Conservation (phyloP, 1,140 invertebrate genomes). For the Geopemphigus sp. region DNA sequence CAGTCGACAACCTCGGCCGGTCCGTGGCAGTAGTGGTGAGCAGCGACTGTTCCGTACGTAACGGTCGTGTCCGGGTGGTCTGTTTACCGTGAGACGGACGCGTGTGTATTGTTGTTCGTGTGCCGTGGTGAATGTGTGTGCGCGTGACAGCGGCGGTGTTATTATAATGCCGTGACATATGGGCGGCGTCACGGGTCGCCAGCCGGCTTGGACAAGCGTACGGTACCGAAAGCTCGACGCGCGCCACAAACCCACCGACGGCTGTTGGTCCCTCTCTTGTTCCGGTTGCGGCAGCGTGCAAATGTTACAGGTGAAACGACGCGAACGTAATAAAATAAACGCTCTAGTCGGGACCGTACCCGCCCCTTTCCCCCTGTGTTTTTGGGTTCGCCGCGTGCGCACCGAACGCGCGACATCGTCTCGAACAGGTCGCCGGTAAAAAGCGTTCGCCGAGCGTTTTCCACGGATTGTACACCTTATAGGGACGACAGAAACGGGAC, state of each 20-base stretch:
- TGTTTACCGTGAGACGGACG: no score
- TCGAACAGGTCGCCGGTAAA: no score
- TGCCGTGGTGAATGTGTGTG: not conserved
- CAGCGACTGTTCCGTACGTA: not conserved
- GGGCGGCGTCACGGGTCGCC: conserved; percentile 25
- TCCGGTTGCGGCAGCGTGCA: conserved; percentile 47
- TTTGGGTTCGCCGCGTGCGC: no score
- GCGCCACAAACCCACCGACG: conserved; percentile 31
- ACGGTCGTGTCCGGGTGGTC: not conserved
- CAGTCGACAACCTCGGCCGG: not conserved
- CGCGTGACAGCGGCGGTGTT: not conserved
- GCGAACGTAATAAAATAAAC: no score
- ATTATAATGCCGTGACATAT: conserved; percentile 18
- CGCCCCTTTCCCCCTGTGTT: no score
- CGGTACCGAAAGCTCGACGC: conserved; percentile 34
- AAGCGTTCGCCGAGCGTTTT: no score
- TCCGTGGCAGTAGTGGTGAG: not conserved
- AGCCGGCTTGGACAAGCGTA: conserved; percentile 35
- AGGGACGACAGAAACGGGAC: no score
- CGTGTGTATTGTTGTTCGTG: not conserved
- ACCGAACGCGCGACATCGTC: no score
- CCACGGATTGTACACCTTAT: no score
- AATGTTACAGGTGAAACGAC: conserved; percentile 41
- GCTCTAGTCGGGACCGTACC: no score
- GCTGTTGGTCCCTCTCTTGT: conserved; percentile 43